Evolutionary conservation across 2,113 vertebrate species (phyloP).

Genomic region (Chascanopsetta lugubris): DNA sequence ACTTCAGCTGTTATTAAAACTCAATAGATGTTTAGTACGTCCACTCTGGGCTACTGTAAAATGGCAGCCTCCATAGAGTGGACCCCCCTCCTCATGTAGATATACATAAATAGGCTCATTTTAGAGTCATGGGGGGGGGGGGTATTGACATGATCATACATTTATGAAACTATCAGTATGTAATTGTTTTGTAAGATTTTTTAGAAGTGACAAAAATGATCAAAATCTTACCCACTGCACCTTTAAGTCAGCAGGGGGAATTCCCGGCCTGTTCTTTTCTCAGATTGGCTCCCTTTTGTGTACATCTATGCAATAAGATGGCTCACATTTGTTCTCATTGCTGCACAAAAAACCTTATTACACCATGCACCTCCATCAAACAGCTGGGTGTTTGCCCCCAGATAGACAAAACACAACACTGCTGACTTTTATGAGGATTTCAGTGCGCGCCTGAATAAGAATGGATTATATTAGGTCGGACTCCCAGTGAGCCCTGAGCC

Average conservation of each 20-base stretch:
- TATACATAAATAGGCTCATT: too few species aligned
- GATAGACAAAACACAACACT: slow-evolving; percentile 18
- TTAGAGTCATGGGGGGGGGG: too few species aligned
- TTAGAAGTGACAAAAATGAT: too few species aligned
- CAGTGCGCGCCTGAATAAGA: neutral
- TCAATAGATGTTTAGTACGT: too few species aligned
- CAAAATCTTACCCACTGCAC: too few species aligned
- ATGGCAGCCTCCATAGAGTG: too few species aligned
- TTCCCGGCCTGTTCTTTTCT: slow-evolving; percentile 19
- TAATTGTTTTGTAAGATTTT: too few species aligned
- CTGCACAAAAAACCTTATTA: slow-evolving; percentile 48
- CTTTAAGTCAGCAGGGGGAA: slow-evolving; percentile 26
- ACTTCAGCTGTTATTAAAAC: too few species aligned
- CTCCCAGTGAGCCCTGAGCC: slow-evolving; percentile 10
- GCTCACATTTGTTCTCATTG: slow-evolving; percentile 20
- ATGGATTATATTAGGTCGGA: neutral
- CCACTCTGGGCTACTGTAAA: too few species aligned
- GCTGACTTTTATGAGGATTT: slow-evolving; percentile 22
- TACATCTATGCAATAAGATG: slow-evolving; percentile 12
- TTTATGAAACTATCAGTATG: too few species aligned
- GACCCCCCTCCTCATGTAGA: too few species aligned
- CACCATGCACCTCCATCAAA: slow-evolving; percentile 45
- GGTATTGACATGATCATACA: too few species aligned
- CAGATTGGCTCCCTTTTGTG: slow-evolving; percentile 20
- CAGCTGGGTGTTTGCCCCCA: slow-evolving; percentile 46